Evolutionary conservation across 35 echinoderm and acorn worm species (phyloP).

Genomic region (Stichopus chloronotus): DNA sequence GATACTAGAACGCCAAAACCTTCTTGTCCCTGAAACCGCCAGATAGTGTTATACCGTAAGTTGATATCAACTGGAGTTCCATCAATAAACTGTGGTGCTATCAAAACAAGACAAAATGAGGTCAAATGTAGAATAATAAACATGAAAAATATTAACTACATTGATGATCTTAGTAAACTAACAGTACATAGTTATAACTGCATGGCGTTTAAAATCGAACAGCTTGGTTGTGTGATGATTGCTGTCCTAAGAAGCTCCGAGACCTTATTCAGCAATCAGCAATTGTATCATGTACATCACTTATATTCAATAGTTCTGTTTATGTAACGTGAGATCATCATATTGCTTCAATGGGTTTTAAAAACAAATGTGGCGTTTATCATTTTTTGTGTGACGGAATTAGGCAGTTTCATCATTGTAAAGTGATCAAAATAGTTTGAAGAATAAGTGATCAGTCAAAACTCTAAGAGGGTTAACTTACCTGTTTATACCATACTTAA

Average conservation of each 20-base stretch:
- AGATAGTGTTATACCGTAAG: neutral
- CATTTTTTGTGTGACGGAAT: neutral
- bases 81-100: neutral
- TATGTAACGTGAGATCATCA: too few relatives aligned
- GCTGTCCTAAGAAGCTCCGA: neutral
- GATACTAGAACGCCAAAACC: neutral
- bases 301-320: too few relatives aligned
- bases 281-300: too few relatives aligned
- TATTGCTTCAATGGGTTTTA: too few relatives aligned
- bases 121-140: neutral
- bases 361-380: too few relatives aligned
- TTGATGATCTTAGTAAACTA: neutral
- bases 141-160: neutral
- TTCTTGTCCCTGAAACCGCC: neutral
- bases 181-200: neutral
- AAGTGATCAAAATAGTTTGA: neutral
- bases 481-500: neutral
- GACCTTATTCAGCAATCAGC: neutral
- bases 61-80: neutral
- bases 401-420: neutral
- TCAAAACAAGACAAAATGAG: neutral
- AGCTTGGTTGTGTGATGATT: neutral
- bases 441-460: neutral
- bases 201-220: neutral
- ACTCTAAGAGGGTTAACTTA: neutral